A percentile compares a stretch with the other conserved stretches of the same genome.
Conservation (phyloP, 2,113 vertebrate genomes). For the Pangasianodon hypophthalmus region DNA sequence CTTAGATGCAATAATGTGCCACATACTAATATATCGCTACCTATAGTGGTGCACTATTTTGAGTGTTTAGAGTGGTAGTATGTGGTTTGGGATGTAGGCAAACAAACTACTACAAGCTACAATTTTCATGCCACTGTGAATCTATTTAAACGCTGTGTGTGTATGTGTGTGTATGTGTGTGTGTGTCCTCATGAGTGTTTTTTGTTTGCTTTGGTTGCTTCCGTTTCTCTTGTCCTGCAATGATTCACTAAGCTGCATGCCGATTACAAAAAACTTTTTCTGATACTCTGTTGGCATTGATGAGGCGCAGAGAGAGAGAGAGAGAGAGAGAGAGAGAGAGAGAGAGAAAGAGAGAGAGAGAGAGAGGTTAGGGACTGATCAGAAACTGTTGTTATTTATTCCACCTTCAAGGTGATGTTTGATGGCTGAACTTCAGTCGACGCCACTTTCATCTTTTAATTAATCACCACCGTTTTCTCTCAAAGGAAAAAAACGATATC, state of each 20-base stretch:
- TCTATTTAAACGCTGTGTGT: not conserved
- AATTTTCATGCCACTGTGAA: conserved; percentile 6
- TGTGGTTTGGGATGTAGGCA: conserved; percentile 10
- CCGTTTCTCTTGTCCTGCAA: not conserved
- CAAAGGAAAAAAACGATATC: conserved; percentile 36
- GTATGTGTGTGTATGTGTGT: not conserved
- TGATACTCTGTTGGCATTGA: not conserved
- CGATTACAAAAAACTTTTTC: not conserved
- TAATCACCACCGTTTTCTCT: conserved; percentile 50
- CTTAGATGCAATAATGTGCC: not conserved
- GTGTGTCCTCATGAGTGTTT: not conserved
- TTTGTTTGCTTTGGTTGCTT: not conserved
- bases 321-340: not conserved
- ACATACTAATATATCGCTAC: not conserved
- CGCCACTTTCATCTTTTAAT: conserved; percentile 59
- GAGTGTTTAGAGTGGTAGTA: not conserved
- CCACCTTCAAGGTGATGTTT: conserved; percentile 55
- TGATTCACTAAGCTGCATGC: not conserved
- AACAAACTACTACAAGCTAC: not conserved
- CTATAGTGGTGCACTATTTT: not conserved
- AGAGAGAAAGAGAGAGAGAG: conserved; percentile 1
- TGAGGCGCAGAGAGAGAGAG: not conserved
- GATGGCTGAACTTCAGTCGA: conserved; percentile 51
- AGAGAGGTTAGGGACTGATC: conserved; percentile 23
- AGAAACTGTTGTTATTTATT: conserved; percentile 54